A percentile compares a stretch with the other conserved stretches of the same genome.
phyloP scores from a whole-genome alignment of 2,888 invertebrate genomes.

The Amphimallon solstitiale region DNA sequence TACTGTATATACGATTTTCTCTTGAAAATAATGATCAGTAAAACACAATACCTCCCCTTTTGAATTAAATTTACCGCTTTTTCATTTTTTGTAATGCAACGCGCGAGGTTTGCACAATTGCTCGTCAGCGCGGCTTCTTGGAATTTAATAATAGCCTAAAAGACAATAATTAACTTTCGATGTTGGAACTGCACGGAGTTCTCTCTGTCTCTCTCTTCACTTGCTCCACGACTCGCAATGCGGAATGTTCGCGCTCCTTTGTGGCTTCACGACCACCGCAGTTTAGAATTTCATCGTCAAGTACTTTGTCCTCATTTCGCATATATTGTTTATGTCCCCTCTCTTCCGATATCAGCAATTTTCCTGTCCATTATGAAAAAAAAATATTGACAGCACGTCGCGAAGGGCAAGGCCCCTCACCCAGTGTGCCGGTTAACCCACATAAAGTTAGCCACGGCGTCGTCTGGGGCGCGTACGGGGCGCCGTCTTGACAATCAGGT shows the following conservation, averaged over 20 bases:
- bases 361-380: conserved; percentile 31
- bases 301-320: conserved; percentile 36
- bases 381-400: conserved; percentile 32
- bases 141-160: conserved; percentile 25
- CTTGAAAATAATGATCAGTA: too few species aligned
- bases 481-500: conserved; percentile 40
- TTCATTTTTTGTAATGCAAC: not conserved
- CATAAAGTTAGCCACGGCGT: conserved; percentile 46
- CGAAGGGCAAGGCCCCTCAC: conserved; percentile 39
- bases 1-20: too few species aligned
- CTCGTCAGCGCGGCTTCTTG: not conserved
- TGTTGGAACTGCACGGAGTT: conserved; percentile 9
- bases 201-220: too few species aligned
- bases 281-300: conserved; percentile 25
- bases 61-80: conserved; percentile 10
- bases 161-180: conserved; percentile 25
- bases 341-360: conserved; percentile 35
- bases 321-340: conserved; percentile 36
- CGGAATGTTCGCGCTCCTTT: conserved; percentile 4
- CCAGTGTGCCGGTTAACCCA: conserved; percentile 42
- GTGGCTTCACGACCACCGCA: conserved; percentile 5
- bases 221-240: too few species aligned
- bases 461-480: conserved; percentile 47
- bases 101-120: not conserved
- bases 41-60: not conserved